Percentiles rank a stretch among this genome's conserved stretches.
Evolutionary conservation across 2,888 invertebrate species (phyloP).

Genomic region (Eledone cirrhosa): DNA sequence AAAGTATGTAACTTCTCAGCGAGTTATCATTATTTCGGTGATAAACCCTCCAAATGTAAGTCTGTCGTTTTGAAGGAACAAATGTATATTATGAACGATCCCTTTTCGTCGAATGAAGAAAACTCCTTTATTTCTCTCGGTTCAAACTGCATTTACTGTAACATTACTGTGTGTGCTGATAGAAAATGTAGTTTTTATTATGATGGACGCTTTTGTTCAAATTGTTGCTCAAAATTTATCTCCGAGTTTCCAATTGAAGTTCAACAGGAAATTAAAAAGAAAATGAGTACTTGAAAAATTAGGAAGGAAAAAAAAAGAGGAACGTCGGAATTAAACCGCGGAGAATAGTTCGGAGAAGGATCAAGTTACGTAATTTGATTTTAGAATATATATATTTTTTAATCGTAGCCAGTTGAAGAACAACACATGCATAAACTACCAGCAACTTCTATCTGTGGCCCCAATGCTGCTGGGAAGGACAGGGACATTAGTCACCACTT

Average conservation of each 20-base stretch:
- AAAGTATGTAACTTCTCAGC: background rate
- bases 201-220: background rate
- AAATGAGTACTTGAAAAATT: background rate
- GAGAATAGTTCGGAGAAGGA: too few species aligned
- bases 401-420: too few species aligned
- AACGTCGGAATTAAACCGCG: too few species aligned
- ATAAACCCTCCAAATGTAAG: background rate
- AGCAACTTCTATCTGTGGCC: too few species aligned
- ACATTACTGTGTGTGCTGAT: background rate
- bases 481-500: too few species aligned
- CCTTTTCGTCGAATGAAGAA: background rate
- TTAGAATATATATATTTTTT: too few species aligned
- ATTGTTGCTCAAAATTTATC: background rate
- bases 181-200: conserved; percentile 19
- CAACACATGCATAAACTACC: too few species aligned
- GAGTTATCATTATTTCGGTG: background rate
- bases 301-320: too few species aligned
- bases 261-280: conserved; percentile 20
- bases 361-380: too few species aligned
- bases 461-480: too few species aligned
- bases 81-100: conserved; percentile 5
- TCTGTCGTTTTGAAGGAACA: background rate
- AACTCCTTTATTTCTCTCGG: background rate
- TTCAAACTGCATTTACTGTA: background rate
- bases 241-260: conserved; percentile 9